These are phyloP conservation scores for Salminus brasiliensis DNA, from an alignment of 2,113 vertebrate species.

Conservation along the genomic window DNA sequence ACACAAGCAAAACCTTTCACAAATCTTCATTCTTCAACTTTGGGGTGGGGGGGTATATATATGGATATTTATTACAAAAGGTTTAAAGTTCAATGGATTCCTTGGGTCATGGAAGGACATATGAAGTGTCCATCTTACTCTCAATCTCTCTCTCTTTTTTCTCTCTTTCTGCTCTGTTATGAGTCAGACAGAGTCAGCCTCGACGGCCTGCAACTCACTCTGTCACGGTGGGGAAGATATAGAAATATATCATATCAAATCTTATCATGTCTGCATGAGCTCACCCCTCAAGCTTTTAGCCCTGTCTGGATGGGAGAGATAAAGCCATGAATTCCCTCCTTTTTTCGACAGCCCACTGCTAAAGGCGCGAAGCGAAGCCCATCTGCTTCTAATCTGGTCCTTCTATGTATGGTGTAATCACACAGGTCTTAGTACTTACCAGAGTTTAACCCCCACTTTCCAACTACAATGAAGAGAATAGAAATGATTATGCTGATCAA, in stretches of 20 bases:
- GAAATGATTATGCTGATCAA: not conserved
- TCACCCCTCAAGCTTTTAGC: slow-evolving; percentile 29
- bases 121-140: not conserved
- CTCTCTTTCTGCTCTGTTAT: not conserved
- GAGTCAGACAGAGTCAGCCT: not conserved
- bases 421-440: not conserved
- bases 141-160: not conserved
- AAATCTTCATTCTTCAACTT: no score
- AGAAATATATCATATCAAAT: slow-evolving; percentile 15
- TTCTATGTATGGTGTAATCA: not conserved
- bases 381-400: slow-evolving; percentile 10
- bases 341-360: slow-evolving; percentile 10
- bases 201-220: not conserved
- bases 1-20: no score
- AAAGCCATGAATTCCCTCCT: slow-evolving; percentile 39
- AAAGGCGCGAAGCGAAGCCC: slow-evolving; percentile 16
- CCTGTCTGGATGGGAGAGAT: slow-evolving; percentile 35
- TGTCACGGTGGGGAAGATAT: slow-evolving; percentile 9
- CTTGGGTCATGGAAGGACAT: slow-evolving; percentile 14
- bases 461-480: not conserved
- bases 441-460: not conserved
- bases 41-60: no score
- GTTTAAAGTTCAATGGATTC: not conserved
- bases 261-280: slow-evolving; percentile 7
- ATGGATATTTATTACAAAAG: not conserved